Evolutionary conservation across 1,140 invertebrate genomes (phyloP).

Genomic region (Battus philenor): DNA sequence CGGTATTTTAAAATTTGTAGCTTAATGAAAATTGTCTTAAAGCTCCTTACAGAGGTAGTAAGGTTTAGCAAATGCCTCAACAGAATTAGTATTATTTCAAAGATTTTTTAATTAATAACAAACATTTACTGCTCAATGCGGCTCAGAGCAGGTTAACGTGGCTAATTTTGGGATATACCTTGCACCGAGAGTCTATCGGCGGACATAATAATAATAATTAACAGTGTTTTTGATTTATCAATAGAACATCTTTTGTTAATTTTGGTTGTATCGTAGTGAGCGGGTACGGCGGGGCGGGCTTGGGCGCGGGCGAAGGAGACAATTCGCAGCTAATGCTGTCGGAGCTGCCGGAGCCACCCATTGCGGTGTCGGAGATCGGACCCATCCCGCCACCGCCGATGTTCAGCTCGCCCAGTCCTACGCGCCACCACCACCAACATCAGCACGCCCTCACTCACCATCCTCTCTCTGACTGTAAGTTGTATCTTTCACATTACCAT

Average conservation of each 20-base stretch:
- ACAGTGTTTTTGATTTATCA: neutral
- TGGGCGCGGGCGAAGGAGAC: slow-evolving; percentile 56
- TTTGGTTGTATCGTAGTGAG: slow-evolving; percentile 35
- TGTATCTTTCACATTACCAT: neutral
- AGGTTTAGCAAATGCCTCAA: no score
- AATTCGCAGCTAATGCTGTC: slow-evolving; percentile 82
- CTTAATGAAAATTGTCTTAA: no score
- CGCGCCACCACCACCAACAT: slow-evolving; percentile 73
- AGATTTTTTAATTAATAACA: no score
- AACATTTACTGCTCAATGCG: no score
- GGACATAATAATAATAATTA: neutral
- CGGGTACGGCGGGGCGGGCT: slow-evolving; percentile 38
- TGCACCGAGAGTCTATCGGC: no score
- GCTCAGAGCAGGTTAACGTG: no score
- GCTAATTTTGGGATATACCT: no score
- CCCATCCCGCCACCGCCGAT: slow-evolving; percentile 96
- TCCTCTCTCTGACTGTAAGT: slow-evolving; percentile 70
- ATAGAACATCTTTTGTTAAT: neutral
- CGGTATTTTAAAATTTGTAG: no score
- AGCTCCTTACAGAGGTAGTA: no score
- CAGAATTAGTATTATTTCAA: no score
- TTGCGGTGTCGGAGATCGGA: slow-evolving; percentile 93
- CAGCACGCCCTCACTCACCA: slow-evolving; percentile 52
- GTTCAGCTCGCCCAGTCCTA: slow-evolving; percentile 93
- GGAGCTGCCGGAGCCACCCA: slow-evolving; percentile 92